Conservation (phyloP, 2,797 vertebrate species). For the Pseudomugil gertrudae region DNA sequence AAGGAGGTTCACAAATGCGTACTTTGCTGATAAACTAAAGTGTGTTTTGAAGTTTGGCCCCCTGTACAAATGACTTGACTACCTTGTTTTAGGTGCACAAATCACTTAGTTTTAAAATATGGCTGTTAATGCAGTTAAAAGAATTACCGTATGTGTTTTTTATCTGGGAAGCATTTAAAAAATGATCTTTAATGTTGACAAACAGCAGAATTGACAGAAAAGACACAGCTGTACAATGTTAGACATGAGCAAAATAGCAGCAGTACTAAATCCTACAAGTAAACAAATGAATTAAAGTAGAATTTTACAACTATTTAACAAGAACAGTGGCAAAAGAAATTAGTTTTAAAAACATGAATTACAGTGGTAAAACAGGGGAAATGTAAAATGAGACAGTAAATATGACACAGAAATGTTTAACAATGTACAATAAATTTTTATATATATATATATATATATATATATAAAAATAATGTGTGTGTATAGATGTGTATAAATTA, state of each 20-base stretch:
- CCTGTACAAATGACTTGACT: too few relatives aligned
- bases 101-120: not conserved
- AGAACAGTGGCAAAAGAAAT: conserved; percentile 25
- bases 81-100: not conserved
- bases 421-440: conserved; percentile 76
- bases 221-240: conserved; percentile 48
- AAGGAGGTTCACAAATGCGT: too few relatives aligned
- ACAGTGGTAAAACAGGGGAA: conserved; percentile 33
- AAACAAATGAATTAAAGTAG: conserved; percentile 19
- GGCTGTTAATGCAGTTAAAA: not conserved
- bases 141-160: too few relatives aligned
- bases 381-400: conserved; percentile 47
- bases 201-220: conserved; percentile 49
- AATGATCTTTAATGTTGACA: conserved; percentile 65
- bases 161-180: conserved; percentile 38
- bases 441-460: too few relatives aligned
- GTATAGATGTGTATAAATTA: conserved; percentile 16
- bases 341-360: conserved; percentile 39
- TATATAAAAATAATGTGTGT: conserved; percentile 50
- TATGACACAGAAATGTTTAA: conserved; percentile 61
- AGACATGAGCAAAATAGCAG: conserved; percentile 35
- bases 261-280: conserved; percentile 14
- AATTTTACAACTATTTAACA: conserved; percentile 27
- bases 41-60: too few relatives aligned
- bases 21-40: too few relatives aligned